These are phyloP conservation scores for Penaeus vannamei DNA, from an alignment of 1,140 invertebrate genomes.

Conservation along the genomic window DNA sequence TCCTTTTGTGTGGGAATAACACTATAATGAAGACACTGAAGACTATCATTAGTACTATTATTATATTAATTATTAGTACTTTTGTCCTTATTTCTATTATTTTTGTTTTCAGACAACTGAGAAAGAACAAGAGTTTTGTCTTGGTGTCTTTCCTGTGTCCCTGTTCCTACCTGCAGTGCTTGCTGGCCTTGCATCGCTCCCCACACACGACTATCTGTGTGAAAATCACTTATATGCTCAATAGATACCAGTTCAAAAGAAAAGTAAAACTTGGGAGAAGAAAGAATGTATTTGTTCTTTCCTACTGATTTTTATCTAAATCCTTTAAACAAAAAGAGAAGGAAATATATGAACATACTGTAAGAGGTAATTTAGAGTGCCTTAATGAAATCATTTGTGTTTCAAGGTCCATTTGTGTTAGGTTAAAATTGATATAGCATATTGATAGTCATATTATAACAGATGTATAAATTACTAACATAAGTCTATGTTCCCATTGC, in stretches of 20 bases:
- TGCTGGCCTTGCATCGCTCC: constrained; percentile 51
- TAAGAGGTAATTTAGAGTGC: no score
- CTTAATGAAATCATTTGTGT: no score
- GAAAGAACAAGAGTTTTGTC: constrained; percentile 45
- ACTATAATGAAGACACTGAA: background rate
- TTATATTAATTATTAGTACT: no score
- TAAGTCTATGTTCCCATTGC: no score
- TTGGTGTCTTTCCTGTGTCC: constrained; percentile 47
- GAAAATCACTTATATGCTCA: constrained; percentile 31
- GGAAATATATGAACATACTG: no score
- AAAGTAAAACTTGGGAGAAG: background rate
- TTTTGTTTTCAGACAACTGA: constrained; percentile 37
- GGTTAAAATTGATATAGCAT: no score
- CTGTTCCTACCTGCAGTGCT: constrained; percentile 56
- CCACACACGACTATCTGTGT: constrained; percentile 46
- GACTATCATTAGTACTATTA: background rate
- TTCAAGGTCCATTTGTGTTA: no score
- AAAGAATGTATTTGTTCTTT: background rate
- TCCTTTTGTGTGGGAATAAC: background rate
- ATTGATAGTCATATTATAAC: no score
- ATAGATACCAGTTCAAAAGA: background rate
- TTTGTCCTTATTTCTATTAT: background rate
- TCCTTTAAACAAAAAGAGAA: no score
- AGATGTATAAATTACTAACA: no score
- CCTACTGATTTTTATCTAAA: background rate